Base-by-base conservation (phyloP, 2,888 invertebrate genomes). In the Plemyria rubiginata region DNA sequence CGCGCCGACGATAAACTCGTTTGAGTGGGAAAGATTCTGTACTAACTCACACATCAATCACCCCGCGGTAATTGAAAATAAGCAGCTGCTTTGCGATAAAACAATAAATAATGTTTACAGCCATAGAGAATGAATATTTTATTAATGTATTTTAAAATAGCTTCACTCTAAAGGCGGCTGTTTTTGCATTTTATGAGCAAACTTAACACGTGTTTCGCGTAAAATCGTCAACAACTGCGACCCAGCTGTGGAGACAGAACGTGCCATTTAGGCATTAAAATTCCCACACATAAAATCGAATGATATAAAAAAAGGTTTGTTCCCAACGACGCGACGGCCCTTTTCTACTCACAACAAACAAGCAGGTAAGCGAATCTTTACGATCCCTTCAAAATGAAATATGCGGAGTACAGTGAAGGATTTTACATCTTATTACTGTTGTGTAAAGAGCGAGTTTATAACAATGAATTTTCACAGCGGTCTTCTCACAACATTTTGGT, bases 331-430 rank as follows among this genome's bases (percentile, higher is more conserved):
- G 84, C 55, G 80, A 82, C 81, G 84, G 88, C 85, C 89, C 85
- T 87, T 88, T 86, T 81, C 84, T 81, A 81, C 86, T 82, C 82
- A 88, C 87, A 90, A 91, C 92, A 92, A 90, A 89, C 90, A 89
- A 86, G 89, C 92, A 92, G 92, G 92, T 92, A 92, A 90, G 86
- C 85, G 87, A 89, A 91, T 89, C 87, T 90, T 88, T 89, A 88
- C 82, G 85, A 87, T 79, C 84, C 83, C 81, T 80, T 81, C 81
- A 81, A 86, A 87, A 85, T 87, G 82, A 89, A 88, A 86, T 89
- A 86, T 86, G 82, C 78, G 74, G 80, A 82, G 81, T 80, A 81
- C 72, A 76, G 74, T 78, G 74, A 79, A 69, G 84, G 82, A 92
- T 82, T 89, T 85, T 88, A 84, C 80, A 82, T 87, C 87, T 87